Conservation (phyloP, 2,113 vertebrate genomes). For the Baryphthengus martii region DNA sequence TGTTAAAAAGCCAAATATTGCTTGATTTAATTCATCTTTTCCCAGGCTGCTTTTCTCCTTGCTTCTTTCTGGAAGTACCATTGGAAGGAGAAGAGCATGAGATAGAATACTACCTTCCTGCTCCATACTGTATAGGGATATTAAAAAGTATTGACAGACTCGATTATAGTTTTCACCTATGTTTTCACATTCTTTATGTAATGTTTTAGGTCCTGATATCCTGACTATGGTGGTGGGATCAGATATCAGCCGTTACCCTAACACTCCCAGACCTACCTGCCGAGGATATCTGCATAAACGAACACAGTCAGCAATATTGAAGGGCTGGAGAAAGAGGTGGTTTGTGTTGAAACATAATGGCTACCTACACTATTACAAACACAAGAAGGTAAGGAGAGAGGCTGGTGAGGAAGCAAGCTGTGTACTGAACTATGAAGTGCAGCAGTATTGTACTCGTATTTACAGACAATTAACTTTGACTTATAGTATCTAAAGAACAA, state of each 20-base stretch:
- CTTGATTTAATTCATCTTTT: not conserved
- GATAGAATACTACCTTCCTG: not conserved
- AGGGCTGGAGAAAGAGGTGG: slow-evolving; percentile 95
- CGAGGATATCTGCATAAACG: slow-evolving; percentile 88
- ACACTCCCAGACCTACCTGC: slow-evolving; percentile 83
- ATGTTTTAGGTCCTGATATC: slow-evolving; percentile 80
- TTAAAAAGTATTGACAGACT: not conserved
- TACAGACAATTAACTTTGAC: not conserved
- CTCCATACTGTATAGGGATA: not conserved
- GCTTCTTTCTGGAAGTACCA: not conserved
- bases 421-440: not conserved
- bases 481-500: not conserved
- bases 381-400: slow-evolving; percentile 81
- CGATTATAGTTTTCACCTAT: not conserved
- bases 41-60: not conserved
- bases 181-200: not conserved
- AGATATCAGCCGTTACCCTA: slow-evolving; percentile 85
- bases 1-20: not conserved
- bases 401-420: not conserved
- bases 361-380: slow-evolving; percentile 86
- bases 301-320: slow-evolving; percentile 84
- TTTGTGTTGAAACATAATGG: slow-evolving; percentile 87
- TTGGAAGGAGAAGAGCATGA: not conserved
- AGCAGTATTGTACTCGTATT: not conserved
- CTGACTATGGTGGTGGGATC: slow-evolving; percentile 86